Evolutionary conservation across 2,113 vertebrate species (phyloP).

Genomic region (Camelus bactrianus): DNA sequence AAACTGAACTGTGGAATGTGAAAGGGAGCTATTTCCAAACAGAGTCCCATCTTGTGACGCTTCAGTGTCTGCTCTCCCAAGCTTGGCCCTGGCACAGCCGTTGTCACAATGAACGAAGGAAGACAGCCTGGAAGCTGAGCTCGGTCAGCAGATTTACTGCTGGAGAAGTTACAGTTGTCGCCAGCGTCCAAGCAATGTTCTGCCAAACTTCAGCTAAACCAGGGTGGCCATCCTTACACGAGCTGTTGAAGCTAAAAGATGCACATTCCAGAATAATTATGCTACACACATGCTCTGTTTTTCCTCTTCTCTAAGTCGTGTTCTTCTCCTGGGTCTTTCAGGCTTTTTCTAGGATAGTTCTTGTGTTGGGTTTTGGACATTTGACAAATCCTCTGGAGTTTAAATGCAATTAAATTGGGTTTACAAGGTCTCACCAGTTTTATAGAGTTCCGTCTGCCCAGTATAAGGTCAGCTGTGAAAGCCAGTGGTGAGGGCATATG

Average conservation of each 20-base stretch:
- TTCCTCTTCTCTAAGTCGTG: neutral
- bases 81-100: constrained; percentile 3
- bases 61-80: neutral
- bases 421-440: constrained; percentile 11
- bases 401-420: constrained; percentile 10
- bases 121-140: neutral
- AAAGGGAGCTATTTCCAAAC: constrained; percentile 61
- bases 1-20: constrained; percentile 59
- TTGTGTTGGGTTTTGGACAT: constrained; percentile 1
- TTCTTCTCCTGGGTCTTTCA: neutral
- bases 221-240: neutral
- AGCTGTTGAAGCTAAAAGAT: neutral
- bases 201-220: neutral
- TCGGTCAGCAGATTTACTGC: constrained; percentile 27
- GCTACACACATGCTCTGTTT: neutral
- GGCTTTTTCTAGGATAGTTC: neutral
- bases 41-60: neutral
- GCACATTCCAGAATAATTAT: neutral
- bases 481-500: neutral
- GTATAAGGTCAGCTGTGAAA: neutral
- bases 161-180: neutral
- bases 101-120: neutral
- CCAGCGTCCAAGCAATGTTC: neutral
- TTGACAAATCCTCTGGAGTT: neutral
- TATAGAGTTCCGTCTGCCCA: neutral